Evolutionary conservation across 2,797 vertebrate species (phyloP).

Genomic region (Sebastes diploproa): DNA sequence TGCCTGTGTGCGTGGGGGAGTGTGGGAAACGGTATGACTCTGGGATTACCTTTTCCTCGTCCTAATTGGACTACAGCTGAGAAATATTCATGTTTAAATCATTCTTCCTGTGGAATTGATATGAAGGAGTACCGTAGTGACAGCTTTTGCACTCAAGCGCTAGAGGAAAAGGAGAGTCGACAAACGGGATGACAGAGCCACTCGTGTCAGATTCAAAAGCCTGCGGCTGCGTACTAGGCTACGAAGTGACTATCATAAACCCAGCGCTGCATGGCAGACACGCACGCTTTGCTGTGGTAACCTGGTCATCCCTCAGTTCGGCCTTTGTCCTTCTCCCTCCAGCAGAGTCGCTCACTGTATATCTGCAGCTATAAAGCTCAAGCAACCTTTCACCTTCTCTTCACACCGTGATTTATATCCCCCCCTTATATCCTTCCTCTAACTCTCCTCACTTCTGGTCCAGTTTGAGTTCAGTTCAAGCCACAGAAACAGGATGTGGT

Average conservation of each 20-base stretch:
- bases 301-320: background rate
- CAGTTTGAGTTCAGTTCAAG: background rate
- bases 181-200: background rate
- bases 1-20: background rate
- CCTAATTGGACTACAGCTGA: background rate
- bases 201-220: background rate
- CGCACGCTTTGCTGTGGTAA: background rate
- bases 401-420: background rate
- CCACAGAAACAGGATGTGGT: background rate
- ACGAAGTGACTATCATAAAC: background rate
- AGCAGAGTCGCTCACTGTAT: background rate
- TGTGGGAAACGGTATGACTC: background rate
- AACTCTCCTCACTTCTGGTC: background rate
- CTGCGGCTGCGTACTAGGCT: background rate
- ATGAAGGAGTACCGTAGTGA: background rate
- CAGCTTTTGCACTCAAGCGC: background rate
- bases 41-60: background rate
- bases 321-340: background rate
- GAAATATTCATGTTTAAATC: constrained; percentile 20
- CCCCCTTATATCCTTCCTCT: background rate
- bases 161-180: background rate
- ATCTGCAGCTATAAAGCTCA: background rate
- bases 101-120: background rate
- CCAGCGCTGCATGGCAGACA: background rate
- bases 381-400: constrained; percentile 2